Evolutionary conservation across 2,888 invertebrate species (phyloP).

Genomic region (Icerya purchasi): DNA sequence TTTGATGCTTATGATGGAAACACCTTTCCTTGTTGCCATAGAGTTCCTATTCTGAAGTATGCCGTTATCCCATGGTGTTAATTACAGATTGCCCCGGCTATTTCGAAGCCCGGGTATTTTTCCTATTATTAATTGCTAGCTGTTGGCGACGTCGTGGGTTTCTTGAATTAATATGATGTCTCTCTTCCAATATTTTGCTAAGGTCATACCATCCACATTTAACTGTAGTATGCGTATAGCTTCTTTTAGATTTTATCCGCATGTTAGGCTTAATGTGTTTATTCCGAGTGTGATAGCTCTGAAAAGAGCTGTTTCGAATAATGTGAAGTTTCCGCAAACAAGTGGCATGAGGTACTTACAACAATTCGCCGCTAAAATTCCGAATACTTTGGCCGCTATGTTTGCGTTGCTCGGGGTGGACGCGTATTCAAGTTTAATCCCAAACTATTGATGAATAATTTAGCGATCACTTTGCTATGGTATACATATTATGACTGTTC

Average conservation of each 20-base stretch:
- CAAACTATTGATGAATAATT: no score
- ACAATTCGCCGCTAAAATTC: neutral
- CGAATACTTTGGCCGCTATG: neutral
- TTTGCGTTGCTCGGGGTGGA: neutral
- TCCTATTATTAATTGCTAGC: no score
- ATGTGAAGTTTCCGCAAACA: neutral
- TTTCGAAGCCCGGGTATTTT: no score
- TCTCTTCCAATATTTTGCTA: neutral
- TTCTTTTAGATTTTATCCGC: no score
- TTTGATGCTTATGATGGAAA: no score
- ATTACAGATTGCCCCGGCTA: no score
- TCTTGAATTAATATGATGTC: neutral
- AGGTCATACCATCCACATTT: neutral
- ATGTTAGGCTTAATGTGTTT: no score
- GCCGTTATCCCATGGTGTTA: no score
- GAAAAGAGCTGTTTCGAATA: neutral
- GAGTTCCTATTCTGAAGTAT: no score
- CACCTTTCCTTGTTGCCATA: no score
- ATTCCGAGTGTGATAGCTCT: neutral
- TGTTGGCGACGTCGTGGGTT: neutral
- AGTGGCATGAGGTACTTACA: neutral
- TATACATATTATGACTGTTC: no score
- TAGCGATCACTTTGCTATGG: no score
- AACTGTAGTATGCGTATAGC: neutral
- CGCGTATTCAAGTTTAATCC: neutral